Base-by-base conservation (phyloP, 2,888 invertebrate species). In the Drymonia ruficornis region DNA sequence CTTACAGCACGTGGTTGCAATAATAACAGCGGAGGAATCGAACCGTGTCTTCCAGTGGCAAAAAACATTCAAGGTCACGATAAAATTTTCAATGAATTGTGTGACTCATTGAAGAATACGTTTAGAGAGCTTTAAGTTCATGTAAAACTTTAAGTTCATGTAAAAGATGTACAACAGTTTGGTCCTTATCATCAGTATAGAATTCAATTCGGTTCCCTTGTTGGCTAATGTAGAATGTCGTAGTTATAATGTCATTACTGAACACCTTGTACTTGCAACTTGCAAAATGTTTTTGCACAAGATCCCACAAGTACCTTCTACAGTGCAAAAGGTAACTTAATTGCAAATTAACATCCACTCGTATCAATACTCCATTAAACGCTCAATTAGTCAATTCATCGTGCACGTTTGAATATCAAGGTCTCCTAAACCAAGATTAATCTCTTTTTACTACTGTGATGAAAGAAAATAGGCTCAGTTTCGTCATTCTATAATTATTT, bases 401-500 rank as follows among this genome's bases (percentile, higher is more conserved):
- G 2, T 28, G 45, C 28, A 23, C 45, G 28, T 28, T 15, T 23
- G 3, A 18, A 46, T 38, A 36, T 48, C 53, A 66, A 70, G 67
- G 61, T 55, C 31, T 47, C n/a, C 43, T 58, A 56, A 56, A 18
- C 51, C 59, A 36, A 38, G 12, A 55, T 44, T 61, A 61, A 67
- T 57, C 56, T 57, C 50, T 61, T 72, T 57, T 59, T 51, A 50
- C 48, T 15, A 47, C 52, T 45, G 34, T 66, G 54, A 36, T 55
- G 60, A 60, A 61, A 52, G 34, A 28, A 55, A 53, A 55, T 34
- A 53, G 43, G 16, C 23, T 5, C 46, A 7, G 53, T 73, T 64
- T 61, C 64, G 48, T 34, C 62, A 73, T 18, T 45, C n/a, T 42
- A 7, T 73, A 64, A 74, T 74, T 74, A 63, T 61, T 59, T 49